Conservation (phyloP, 2,797 vertebrate species). For the Epinephelus coioides region DNA sequence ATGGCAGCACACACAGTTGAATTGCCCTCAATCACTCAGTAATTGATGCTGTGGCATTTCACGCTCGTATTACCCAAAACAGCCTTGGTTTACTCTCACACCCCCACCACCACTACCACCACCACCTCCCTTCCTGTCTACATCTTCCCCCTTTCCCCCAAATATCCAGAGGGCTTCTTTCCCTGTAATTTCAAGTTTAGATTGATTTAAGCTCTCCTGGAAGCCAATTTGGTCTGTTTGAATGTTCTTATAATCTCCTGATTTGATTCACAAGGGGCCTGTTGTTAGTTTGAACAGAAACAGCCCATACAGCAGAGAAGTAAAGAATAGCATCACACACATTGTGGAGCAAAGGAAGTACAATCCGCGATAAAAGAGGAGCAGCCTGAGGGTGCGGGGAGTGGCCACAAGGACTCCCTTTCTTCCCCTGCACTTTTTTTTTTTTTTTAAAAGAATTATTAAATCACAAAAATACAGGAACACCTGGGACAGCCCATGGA, state of each 20-base stretch:
- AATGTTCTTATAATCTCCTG: constrained; percentile 83
- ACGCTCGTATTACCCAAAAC: constrained; percentile 74
- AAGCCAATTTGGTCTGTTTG: constrained; percentile 84
- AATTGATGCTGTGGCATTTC: constrained; percentile 77
- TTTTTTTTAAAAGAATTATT: constrained; percentile 56
- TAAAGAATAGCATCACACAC: constrained; percentile 75
- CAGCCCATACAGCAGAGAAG: constrained; percentile 59
- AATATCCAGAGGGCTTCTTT: constrained; percentile 78
- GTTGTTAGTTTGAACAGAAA: constrained; percentile 73
- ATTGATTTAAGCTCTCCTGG: constrained; percentile 86
- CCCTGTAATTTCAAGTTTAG: constrained; percentile 77
- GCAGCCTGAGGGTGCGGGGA: constrained; percentile 70
- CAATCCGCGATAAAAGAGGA: constrained; percentile 66
- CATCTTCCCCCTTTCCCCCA: constrained; percentile 49
- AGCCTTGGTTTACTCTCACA: constrained; percentile 58
- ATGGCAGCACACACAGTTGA: constrained; percentile 63
- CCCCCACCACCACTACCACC: neutral
- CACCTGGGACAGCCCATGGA: constrained; percentile 63
- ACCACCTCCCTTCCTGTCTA: constrained; percentile 19
- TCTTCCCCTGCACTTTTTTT: constrained; percentile 48
- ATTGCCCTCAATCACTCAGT: constrained; percentile 83
- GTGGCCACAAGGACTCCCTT: constrained; percentile 64
- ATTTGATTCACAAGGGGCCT: constrained; percentile 81
- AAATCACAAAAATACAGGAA: constrained; percentile 68
- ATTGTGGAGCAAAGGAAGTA: constrained; percentile 61